Evolutionary conservation across 2,888 invertebrate genomes (phyloP).

Genomic region (Leptinotarsa juncta): DNA sequence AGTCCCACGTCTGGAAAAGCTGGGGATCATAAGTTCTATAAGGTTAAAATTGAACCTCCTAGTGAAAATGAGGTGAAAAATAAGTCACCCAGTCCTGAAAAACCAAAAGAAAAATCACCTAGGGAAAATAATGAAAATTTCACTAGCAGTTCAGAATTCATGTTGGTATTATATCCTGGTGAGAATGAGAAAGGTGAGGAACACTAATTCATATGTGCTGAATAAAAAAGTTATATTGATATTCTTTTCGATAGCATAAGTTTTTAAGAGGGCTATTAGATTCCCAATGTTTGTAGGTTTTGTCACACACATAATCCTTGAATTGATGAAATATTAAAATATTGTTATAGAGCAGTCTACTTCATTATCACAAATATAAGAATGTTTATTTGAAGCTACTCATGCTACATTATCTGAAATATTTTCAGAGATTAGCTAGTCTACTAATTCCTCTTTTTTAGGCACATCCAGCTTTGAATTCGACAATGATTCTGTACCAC

Average conservation of each 20-base stretch:
- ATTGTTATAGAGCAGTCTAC: too few relatives aligned
- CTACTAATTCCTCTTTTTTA: background rate
- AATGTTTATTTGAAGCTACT: too few relatives aligned
- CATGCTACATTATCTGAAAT: too few relatives aligned
- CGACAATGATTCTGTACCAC: constrained; percentile 78
- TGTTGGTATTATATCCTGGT: constrained; percentile 75
- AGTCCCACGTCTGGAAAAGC: constrained; percentile 41
- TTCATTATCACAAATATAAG: too few relatives aligned
- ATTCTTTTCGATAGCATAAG: too few relatives aligned
- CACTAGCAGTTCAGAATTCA: constrained; percentile 82
- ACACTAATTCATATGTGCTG: background rate
- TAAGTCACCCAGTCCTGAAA: constrained; percentile 32
- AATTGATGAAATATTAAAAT: too few relatives aligned
- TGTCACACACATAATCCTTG: too few relatives aligned
- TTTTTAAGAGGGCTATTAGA: too few relatives aligned
- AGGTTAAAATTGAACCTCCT: constrained; percentile 45
- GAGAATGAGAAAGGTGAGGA: constrained; percentile 58
- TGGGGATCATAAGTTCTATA: constrained; percentile 37
- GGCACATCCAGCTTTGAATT: constrained; percentile 67
- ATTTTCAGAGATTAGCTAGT: too few relatives aligned
- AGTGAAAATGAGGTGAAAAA: constrained; percentile 26
- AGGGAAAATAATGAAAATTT: constrained; percentile 65
- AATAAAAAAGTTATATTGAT: too few relatives aligned
- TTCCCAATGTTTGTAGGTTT: too few relatives aligned
- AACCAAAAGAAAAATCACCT: constrained; percentile 40